A percentile compares a stretch with the other conserved stretches of the same genome.
Conservation (phyloP, 2,797 vertebrate genomes). For the Leucoraja ocellata region DNA sequence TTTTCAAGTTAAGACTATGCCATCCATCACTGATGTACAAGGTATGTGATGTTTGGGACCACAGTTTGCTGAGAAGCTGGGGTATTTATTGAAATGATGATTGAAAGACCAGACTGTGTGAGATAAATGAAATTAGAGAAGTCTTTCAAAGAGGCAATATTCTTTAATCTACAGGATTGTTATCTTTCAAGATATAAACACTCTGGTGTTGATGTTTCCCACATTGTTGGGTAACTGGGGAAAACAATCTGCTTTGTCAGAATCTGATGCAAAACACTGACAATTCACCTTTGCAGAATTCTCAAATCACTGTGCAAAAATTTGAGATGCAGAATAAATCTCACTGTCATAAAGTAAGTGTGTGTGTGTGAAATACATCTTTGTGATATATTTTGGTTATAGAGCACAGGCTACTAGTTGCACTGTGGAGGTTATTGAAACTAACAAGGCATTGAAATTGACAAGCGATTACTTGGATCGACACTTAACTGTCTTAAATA, state of each 20-base stretch:
- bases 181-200: not conserved
- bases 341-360: too few species aligned
- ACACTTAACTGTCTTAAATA: too few species aligned
- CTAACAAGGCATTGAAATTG: too few species aligned
- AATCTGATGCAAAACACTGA: not conserved
- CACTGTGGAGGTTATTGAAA: too few species aligned
- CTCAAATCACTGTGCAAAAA: too few species aligned
- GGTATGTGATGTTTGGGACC: slow-evolving; percentile 59
- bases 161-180: not conserved
- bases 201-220: not conserved
- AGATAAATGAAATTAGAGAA: not conserved
- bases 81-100: not conserved
- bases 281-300: too few species aligned
- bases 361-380: too few species aligned
- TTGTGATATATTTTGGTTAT: too few species aligned
- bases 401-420: too few species aligned
- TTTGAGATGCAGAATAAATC: too few species aligned
- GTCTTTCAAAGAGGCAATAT: not conserved
- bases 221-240: not conserved
- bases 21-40: slow-evolving; percentile 73
- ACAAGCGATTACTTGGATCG: too few species aligned
- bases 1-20: slow-evolving; percentile 84
- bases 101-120: not conserved
- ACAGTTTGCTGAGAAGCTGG: not conserved
- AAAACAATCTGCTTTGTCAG: not conserved